Evolutionary conservation across 2,113 vertebrate species (phyloP).

Genomic region (Bostrychus sinensis): DNA sequence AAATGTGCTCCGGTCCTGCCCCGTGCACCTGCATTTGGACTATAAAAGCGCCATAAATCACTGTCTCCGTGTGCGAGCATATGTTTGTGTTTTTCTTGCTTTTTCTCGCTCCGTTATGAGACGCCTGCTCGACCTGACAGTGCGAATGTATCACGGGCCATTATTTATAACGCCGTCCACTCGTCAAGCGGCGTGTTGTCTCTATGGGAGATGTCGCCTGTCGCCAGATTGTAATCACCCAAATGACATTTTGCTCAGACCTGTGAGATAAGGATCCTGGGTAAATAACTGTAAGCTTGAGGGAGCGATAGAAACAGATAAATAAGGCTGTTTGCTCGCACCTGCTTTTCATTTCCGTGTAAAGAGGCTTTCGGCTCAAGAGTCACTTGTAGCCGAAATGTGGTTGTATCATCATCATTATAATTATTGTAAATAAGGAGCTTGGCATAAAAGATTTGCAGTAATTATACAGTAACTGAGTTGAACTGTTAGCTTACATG

Average conservation of each 20-base stretch:
- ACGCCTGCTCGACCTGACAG: conserved; percentile 45
- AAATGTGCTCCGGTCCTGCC: conserved; percentile 13
- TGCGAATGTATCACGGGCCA: conserved; percentile 53
- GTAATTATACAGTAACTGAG: background rate
- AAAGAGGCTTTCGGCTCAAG: conserved; percentile 5
- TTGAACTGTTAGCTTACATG: background rate
- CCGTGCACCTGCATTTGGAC: conserved; percentile 31
- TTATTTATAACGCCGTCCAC: conserved; percentile 64
- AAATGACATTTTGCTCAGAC: conserved; percentile 41
- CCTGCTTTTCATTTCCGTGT: conserved; percentile 31
- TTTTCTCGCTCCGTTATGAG: conserved; percentile 34
- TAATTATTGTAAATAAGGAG: conserved; percentile 21
- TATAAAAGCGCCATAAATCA: conserved; percentile 57
- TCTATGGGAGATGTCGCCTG: conserved; percentile 54
- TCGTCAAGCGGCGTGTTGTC: too few species aligned
- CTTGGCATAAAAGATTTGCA: background rate
- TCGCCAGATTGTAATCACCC: conserved; percentile 52
- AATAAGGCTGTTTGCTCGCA: conserved; percentile 8
- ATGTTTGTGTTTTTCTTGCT: conserved; percentile 50
- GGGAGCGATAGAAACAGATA: conserved; percentile 13
- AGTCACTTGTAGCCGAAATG: conserved; percentile 15
- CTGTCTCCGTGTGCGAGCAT: conserved; percentile 43
- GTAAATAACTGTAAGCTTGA: conserved; percentile 37
- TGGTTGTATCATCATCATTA: conserved; percentile 9
- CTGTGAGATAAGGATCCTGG: conserved; percentile 27